phyloP scores from a whole-genome alignment of 2,888 invertebrate genomes.

The Norana najaformis region DNA sequence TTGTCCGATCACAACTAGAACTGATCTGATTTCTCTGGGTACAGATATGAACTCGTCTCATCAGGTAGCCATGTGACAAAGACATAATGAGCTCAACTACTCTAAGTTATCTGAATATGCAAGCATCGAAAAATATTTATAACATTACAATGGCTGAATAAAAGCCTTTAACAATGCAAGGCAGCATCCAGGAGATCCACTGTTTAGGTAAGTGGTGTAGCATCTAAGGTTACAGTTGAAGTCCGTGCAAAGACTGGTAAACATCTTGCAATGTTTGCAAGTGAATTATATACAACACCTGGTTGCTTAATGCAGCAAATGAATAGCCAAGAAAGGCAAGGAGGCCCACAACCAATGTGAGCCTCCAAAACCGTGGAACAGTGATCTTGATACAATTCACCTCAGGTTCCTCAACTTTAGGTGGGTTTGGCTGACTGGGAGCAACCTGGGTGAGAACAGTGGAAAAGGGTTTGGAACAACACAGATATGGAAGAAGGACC shows the following conservation, averaged over 20 bases:
- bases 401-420: neutral
- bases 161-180: constrained; percentile 2
- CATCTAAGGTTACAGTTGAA: neutral
- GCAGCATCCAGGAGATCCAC: neutral
- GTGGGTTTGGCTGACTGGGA: neutral
- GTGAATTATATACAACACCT: neutral
- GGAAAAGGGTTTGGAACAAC: neutral
- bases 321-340: neutral
- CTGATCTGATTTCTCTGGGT: neutral
- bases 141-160: too few relatives aligned
- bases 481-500: neutral
- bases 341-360: neutral
- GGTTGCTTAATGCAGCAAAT: neutral
- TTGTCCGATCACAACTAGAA: neutral
- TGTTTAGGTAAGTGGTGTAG: neutral
- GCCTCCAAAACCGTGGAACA: neutral
- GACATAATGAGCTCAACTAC: neutral
- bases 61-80: neutral
- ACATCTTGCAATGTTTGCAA: neutral
- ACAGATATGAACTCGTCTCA: neutral
- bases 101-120: neutral
- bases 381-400: neutral
- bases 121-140: neutral
- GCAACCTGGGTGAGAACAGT: neutral
- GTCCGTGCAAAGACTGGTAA: neutral